Conservation (phyloP, 2,888 invertebrate genomes). For the Agrotis segetum region DNA sequence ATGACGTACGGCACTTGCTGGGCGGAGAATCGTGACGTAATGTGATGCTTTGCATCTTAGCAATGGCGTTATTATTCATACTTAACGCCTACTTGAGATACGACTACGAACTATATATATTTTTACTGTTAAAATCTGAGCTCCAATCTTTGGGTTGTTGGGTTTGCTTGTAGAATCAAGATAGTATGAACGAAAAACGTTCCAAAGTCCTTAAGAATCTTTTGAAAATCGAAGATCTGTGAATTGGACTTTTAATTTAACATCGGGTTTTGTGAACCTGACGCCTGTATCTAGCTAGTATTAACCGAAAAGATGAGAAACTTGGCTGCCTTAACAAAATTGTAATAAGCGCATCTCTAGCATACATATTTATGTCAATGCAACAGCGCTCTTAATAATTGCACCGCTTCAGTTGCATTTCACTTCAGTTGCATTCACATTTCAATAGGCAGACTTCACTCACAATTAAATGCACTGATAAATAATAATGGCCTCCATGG, state of each 20-base stretch:
- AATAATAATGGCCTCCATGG: constrained; percentile 10
- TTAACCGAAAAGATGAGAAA: neutral
- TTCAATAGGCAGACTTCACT: constrained; percentile 2
- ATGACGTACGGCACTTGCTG: constrained; percentile 38
- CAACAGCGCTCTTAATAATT: constrained; percentile 1
- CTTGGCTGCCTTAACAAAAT: neutral
- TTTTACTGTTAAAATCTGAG: neutral
- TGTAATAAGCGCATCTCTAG: neutral
- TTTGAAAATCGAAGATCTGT: neutral
- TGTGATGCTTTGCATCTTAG: constrained; percentile 16
- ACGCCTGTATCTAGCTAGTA: neutral
- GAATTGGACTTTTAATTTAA: neutral
- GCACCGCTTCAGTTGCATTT: constrained; percentile 8
- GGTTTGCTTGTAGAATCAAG: neutral
- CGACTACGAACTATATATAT: neutral
- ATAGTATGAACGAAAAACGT: neutral
- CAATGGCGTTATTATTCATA: constrained; percentile 1
- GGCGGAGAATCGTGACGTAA: constrained; percentile 15
- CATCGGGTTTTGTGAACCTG: too few species aligned
- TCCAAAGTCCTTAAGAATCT: neutral
- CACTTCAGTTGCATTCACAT: constrained; percentile 12
- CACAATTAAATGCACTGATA: constrained; percentile 22
- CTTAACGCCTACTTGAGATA: constrained; percentile 6
- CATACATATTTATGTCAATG: constrained; percentile 3
- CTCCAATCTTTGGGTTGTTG: neutral